phyloP scores from a whole-genome alignment of 2,888 invertebrate genomes.

The Synergus itoensis region DNA sequence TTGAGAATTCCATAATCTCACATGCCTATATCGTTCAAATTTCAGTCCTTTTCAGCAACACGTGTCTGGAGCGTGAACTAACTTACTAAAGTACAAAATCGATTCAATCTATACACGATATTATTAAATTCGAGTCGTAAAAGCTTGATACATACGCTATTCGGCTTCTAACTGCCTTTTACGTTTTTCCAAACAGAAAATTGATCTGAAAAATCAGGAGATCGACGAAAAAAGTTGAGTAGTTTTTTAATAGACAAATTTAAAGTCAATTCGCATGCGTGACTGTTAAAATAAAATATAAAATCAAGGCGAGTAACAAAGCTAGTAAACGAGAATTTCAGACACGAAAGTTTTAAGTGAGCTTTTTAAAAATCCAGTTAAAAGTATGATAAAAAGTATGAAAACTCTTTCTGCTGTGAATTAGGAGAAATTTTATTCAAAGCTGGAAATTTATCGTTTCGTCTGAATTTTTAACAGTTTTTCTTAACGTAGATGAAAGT shows the following conservation, averaged over 20 bases:
- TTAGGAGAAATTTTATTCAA: not conserved
- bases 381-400: not conserved
- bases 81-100: conserved; percentile 27
- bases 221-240: not conserved
- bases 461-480: too few relatives aligned
- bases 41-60: conserved; percentile 23
- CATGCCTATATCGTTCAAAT: conserved; percentile 38
- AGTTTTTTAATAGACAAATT: not conserved
- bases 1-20: conserved; percentile 66
- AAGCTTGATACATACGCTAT: conserved; percentile 1
- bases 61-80: conserved; percentile 9
- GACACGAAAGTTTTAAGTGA: not conserved
- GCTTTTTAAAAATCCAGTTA: not conserved
- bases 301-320: not conserved
- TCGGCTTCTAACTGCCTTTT: not conserved
- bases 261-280: not conserved
- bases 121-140: conserved; percentile 12
- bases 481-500: not conserved
- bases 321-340: not conserved
- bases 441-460: not conserved
- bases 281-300: not conserved
- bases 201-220: conserved; percentile 6
- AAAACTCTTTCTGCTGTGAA: not conserved
- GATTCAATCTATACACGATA: conserved; percentile 16
- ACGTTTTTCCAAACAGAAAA: conserved; percentile 9